Evolutionary conservation across 2,113 vertebrate genomes (phyloP), one percentile per base, ranked within the genome.

Genomic region (Pterophyllum scalare): DNA sequence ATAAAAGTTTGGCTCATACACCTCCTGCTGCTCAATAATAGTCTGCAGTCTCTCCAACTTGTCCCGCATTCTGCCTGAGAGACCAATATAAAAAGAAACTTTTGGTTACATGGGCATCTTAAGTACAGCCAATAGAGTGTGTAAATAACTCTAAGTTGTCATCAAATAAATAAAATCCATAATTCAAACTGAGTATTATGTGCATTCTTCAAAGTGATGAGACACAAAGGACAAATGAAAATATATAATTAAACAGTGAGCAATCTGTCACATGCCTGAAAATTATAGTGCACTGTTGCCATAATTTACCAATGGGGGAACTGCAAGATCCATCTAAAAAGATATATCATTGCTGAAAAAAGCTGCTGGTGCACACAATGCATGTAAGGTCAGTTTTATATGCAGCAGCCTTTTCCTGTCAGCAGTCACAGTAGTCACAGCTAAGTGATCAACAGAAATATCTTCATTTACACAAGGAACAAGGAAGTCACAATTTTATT

Each of bases 21-120:
- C 80, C 10, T 90, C 88, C 24, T 95, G 90, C 31, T 96, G 96
- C 58, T 95, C 95, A 62, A 93, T 87, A 35, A 95, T 54, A 67
- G 95, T 95, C 43, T 92, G 86, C 54, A 99, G 93, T 67, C 96
- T 97, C 1, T 91, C 91, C 2, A 99, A 94, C 61, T 97, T 95
- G 94, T 99, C 97, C 93, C 96, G 96, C 97, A 99, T 99, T 78
- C 80, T 96, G 90, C 85, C 95, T 97, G 88, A 76, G 33, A 46
- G 35, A 87, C 8, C 54, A 52, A 2, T 9, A 2, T 1, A 46
- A 46, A 84, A 85, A 84, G n/a, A 79, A 70, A 6, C 77, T 28
- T 14, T 24, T 20, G 22, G 35, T 8, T 40, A 9, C 43, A 46
- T 46, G 43, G 13, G 14, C 4, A 46, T 46, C 14, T 43, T 15